These are phyloP conservation scores for Marcusenius ussheri DNA, from an alignment of 2,113 vertebrate genomes.

Conservation along the genomic window DNA sequence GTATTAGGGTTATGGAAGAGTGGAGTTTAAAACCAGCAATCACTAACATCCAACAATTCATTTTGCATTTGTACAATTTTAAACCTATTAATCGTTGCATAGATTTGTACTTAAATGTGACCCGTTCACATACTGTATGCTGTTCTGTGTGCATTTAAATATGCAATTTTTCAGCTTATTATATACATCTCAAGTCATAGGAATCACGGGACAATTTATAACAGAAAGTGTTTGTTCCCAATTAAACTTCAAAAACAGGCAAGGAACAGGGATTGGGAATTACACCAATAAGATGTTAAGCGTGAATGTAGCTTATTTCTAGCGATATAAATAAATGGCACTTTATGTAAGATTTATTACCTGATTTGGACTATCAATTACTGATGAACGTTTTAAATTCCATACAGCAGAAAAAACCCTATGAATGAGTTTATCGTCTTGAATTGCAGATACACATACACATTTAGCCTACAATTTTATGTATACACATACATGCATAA, in stretches of 20 bases:
- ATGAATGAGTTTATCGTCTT: not conserved
- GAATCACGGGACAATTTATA: not conserved
- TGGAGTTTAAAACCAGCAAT: not conserved
- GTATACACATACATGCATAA: not conserved
- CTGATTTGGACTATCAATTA: not conserved
- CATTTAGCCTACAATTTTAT: not conserved
- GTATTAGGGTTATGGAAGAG: not conserved
- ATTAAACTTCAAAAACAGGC: not conserved
- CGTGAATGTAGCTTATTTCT: not conserved
- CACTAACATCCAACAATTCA: not conserved
- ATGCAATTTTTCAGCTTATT: not conserved
- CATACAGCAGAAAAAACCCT: not conserved
- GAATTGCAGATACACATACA: not conserved
- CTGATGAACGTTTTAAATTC: not conserved
- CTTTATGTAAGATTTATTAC: not conserved
- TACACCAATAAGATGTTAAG: not conserved
- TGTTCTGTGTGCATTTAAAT: not conserved
- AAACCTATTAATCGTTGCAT: not conserved
- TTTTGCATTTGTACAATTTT: not conserved
- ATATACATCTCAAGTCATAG: not conserved
- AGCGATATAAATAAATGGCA: not conserved
- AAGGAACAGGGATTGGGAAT: not conserved
- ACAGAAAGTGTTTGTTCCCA: not conserved
- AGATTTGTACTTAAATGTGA: not conserved
- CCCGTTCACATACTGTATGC: not conserved